A percentile compares a stretch with the other conserved stretches of the same genome.
Evolutionary conservation across 2,797 vertebrate genomes (phyloP).

Genomic region (Morus bassanus): DNA sequence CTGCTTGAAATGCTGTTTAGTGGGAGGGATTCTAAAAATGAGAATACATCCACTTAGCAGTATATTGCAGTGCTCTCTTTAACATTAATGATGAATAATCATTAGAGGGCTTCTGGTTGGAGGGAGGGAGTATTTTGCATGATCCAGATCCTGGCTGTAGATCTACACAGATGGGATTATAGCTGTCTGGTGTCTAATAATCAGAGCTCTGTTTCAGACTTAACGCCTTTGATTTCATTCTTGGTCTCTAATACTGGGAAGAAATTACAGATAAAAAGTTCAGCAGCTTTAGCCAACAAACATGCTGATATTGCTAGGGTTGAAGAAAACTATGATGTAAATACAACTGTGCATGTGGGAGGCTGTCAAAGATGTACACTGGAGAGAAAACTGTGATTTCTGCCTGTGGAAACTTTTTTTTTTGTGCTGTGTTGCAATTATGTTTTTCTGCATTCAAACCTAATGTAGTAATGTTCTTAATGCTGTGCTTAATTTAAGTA

Average conservation of each 20-base stretch:
- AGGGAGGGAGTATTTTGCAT: neutral
- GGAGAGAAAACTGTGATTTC: neutral
- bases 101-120: neutral
- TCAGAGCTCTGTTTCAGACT: neutral
- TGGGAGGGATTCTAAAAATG: neutral
- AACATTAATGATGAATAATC: slow-evolving; percentile 39
- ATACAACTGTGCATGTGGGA: neutral
- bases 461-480: neutral
- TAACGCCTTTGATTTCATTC: neutral
- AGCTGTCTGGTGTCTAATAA: neutral
- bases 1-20: slow-evolving; percentile 6
- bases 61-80: neutral
- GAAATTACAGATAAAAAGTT: neutral
- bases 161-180: slow-evolving; percentile 13
- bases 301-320: neutral
- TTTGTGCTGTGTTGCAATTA: neutral
- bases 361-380: accelerated
- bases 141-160: slow-evolving; percentile 14
- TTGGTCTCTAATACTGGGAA: neutral
- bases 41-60: neutral
- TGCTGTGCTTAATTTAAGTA: neutral
- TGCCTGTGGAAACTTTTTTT: neutral
- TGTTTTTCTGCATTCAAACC: neutral
- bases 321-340: neutral
- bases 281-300: neutral